Evolutionary conservation across 2,797 vertebrate species (phyloP).

Genomic region (Sebastes oblongus): DNA sequence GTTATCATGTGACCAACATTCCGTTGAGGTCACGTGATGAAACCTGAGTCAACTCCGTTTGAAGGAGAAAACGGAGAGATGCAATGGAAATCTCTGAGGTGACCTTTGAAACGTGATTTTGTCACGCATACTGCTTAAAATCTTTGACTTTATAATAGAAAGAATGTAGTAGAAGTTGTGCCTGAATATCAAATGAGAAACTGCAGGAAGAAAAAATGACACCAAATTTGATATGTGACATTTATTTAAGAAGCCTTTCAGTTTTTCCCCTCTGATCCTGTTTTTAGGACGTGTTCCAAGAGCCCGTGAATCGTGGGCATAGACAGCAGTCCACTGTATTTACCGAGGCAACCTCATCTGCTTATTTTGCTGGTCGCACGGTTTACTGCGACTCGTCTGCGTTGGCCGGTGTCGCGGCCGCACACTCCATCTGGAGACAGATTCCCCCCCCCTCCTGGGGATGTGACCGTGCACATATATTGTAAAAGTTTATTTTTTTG

Average conservation of each 20-base stretch:
- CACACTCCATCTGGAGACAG: slow-evolving; percentile 33
- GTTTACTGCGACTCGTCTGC: slow-evolving; percentile 65
- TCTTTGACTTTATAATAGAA: background rate
- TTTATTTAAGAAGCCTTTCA: background rate
- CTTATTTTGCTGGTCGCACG: slow-evolving; percentile 72
- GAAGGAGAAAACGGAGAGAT: background rate
- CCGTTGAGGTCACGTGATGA: background rate
- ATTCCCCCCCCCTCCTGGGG: slow-evolving; percentile 10
- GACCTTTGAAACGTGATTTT: background rate
- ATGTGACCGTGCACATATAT: slow-evolving; percentile 18
- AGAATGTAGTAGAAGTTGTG: background rate
- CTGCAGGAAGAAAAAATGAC: background rate
- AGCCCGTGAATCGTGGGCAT: background rate
- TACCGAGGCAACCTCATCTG: slow-evolving; percentile 63
- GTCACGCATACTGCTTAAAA: background rate
- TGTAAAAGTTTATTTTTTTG: slow-evolving; percentile 44
- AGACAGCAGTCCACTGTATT: slow-evolving; percentile 44
- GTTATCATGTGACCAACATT: background rate
- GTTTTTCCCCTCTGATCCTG: background rate
- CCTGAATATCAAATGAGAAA: background rate
- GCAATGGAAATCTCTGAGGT: background rate
- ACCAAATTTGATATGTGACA: background rate
- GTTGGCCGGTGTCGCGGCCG: slow-evolving; percentile 40
- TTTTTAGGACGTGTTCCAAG: background rate
- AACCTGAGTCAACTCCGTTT: background rate